A percentile compares a stretch with the other conserved stretches of the same genome.
Evolutionary conservation across 2,113 vertebrate genomes (phyloP).

Genomic region (Opisthocomus hoazin): DNA sequence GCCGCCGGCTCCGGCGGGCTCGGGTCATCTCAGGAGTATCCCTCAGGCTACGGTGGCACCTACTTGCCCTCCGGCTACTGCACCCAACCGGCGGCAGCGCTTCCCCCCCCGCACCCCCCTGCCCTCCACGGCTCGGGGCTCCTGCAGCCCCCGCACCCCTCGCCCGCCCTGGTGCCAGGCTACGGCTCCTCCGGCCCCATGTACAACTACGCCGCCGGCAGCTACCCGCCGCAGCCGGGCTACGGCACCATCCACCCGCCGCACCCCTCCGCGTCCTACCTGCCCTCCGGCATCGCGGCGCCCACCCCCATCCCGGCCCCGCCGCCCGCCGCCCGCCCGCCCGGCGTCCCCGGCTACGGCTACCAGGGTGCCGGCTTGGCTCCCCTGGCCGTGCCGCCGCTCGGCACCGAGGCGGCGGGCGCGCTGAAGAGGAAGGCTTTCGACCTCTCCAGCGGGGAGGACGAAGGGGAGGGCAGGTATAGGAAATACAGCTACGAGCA

Average conservation of each 20-base stretch:
- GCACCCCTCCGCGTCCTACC: conserved; percentile 81
- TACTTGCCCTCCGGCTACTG: conserved; percentile 92
- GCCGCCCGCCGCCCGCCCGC: conserved; percentile 64
- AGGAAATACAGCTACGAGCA: conserved; percentile 88
- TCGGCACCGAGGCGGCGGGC: conserved; percentile 71
- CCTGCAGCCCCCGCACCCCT: conserved; percentile 59
- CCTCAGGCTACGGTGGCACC: conserved; percentile 82
- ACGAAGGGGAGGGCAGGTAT: conserved; percentile 80
- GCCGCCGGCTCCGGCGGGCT: conserved; percentile 52
- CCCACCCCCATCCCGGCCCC: conserved; percentile 82
- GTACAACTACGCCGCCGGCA: conserved; percentile 84
- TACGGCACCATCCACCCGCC: conserved; percentile 79
- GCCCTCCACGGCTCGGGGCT: conserved; percentile 67
- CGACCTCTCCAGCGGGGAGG: conserved; percentile 75
- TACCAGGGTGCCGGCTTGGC: conserved; percentile 76
- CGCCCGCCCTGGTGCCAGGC: conserved; percentile 78
- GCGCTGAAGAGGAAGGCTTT: conserved; percentile 90
- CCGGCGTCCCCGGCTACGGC: conserved; percentile 78
- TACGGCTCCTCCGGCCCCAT: conserved; percentile 83
- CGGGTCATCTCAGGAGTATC: conserved; percentile 82
- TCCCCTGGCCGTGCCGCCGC: conserved; percentile 10
- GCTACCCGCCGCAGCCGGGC: conserved; percentile 75
- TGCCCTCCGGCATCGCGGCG: conserved; percentile 81
- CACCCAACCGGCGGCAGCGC: conserved; percentile 77
- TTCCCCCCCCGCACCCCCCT: conserved; percentile 76